A percentile compares a stretch with the other conserved stretches of the same genome.
phyloP scores from a whole-genome alignment of 2,113 vertebrate genomes.

The Leucoraja erinaceus region DNA sequence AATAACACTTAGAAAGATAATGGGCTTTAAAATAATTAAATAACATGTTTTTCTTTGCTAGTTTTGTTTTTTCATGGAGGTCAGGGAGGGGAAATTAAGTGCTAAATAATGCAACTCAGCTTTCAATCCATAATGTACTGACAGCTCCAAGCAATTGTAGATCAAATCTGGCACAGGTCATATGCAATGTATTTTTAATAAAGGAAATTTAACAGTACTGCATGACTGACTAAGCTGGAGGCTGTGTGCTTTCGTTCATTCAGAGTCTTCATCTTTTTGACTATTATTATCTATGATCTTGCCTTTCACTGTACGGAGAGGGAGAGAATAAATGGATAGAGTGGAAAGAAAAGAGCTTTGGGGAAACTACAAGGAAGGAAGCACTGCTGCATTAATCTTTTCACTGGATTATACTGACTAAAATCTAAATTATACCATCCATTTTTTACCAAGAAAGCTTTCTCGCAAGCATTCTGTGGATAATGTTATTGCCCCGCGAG shows the following conservation, averaged over 20 bases:
- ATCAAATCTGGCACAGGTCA: conserved; percentile 30
- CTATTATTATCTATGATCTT: background rate
- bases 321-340: conserved; percentile 7
- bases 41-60: background rate
- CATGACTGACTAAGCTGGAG: background rate
- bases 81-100: background rate
- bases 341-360: background rate
- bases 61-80: background rate
- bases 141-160: conserved; percentile 17
- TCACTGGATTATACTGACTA: background rate
- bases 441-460: no score
- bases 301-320: background rate
- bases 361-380: background rate
- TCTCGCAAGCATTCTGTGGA: background rate
- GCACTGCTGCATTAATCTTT: background rate
- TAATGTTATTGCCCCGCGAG: background rate
- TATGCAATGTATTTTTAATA: conserved; percentile 28
- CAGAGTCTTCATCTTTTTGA: background rate
- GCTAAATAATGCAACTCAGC: background rate
- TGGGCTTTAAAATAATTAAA: background rate
- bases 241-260: background rate
- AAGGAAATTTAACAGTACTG: conserved; percentile 2
- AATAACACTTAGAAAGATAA: background rate
- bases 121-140: background rate
- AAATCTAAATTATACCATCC: background rate